Conservation (phyloP, 1,140 invertebrate species). For the Drosophila equinoxialis region DNA sequence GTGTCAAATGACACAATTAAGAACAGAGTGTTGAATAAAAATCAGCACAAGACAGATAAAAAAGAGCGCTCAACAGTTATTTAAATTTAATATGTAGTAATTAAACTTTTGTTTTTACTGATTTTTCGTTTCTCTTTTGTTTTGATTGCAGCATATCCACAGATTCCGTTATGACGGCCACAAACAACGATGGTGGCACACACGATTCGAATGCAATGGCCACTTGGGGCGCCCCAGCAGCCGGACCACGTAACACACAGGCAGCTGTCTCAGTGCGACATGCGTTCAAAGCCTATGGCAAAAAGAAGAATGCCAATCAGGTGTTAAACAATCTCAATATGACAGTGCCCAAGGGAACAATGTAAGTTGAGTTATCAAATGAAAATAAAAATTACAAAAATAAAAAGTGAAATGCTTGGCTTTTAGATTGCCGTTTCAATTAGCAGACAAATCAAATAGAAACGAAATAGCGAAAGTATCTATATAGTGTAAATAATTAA, state of each 20-base stretch:
- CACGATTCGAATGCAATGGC: slow-evolving; percentile 52
- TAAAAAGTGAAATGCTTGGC: slow-evolving; percentile 62
- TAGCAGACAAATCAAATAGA: slow-evolving; percentile 71
- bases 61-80: too few relatives aligned
- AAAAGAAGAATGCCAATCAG: slow-evolving; percentile 91
- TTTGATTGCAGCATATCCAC: slow-evolving; percentile 61
- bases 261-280: slow-evolving; percentile 92
- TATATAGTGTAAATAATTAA: background rate
- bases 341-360: slow-evolving; percentile 95
- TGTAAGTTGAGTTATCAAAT: slow-evolving; percentile 89
- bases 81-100: background rate
- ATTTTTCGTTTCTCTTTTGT: background rate
- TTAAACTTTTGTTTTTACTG: background rate
- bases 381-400: slow-evolving; percentile 11
- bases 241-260: slow-evolving; percentile 83
- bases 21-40: background rate
- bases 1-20: background rate
- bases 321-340: slow-evolving; percentile 94
- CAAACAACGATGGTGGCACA: slow-evolving; percentile 82
- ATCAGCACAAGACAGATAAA: background rate
- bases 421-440: slow-evolving; percentile 49
- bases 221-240: slow-evolving; percentile 76
- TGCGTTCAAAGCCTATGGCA: slow-evolving; percentile 94
- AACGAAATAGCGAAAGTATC: slow-evolving; percentile 31
- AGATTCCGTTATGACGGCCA: slow-evolving; percentile 72